phyloP scores from a whole-genome alignment of 1,140 invertebrate genomes.

The Drosophila ercepeae region DNA sequence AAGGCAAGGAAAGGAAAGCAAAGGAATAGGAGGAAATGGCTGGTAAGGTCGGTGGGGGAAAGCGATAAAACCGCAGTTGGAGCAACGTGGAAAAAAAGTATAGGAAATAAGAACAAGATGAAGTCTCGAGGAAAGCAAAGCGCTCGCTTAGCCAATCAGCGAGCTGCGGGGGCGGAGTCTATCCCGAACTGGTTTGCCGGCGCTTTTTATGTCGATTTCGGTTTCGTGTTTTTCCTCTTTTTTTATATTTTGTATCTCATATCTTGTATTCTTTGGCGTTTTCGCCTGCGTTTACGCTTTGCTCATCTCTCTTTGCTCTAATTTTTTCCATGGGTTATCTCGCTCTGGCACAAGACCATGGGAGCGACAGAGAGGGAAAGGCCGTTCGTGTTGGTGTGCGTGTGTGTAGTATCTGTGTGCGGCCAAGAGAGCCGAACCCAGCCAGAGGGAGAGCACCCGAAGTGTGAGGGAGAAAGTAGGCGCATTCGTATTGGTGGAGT shows the following conservation, averaged over 20 bases:
- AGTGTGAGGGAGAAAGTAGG: conserved; percentile 43
- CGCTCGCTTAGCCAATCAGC: conserved; percentile 80
- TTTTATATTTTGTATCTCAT: conserved; percentile 21
- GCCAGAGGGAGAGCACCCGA: conserved; percentile 9
- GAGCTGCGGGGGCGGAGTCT: conserved; percentile 78
- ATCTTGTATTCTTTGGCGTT: conserved; percentile 54
- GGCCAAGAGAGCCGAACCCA: conserved; percentile 22
- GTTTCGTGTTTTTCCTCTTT: conserved; percentile 55
- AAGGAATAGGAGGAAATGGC: not conserved
- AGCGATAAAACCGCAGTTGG: conserved; percentile 53
- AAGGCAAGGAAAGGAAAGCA: too few relatives aligned
- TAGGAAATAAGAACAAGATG: conserved; percentile 71
- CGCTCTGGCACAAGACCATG: conserved; percentile 65
- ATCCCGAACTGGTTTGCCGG: conserved; percentile 79
- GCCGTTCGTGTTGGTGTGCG: conserved; percentile 15
- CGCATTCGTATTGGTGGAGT: conserved; percentile 33
- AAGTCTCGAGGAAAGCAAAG: conserved; percentile 70
- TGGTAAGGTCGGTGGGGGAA: not conserved
- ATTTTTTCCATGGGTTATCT: conserved; percentile 79
- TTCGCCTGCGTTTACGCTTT: conserved; percentile 78
- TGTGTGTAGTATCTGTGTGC: conserved; percentile 12
- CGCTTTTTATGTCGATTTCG: conserved; percentile 73
- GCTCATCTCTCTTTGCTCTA: conserved; percentile 80
- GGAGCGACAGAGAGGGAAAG: conserved; percentile 50
- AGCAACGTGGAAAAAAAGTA: conserved; percentile 30